These are phyloP conservation scores for Leptinotarsa tumamoca DNA, from an alignment of 2,888 invertebrate species.

Conservation along the genomic window DNA sequence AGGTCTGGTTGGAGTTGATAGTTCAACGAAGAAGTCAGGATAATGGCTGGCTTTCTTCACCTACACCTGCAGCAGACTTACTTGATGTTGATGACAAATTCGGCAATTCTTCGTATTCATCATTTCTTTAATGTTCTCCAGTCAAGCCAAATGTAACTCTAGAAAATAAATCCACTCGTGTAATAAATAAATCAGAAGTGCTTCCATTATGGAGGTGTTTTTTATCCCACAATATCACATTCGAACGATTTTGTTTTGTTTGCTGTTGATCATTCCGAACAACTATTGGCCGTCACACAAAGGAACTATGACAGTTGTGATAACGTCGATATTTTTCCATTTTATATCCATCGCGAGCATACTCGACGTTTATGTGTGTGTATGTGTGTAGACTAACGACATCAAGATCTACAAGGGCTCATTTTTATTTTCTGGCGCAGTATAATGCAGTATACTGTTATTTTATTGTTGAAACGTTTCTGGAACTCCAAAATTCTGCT, in stretches of 20 bases:
- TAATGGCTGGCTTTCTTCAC: too few species aligned
- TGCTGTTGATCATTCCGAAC: constrained; percentile 15
- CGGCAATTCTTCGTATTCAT: too few species aligned
- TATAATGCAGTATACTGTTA: neutral
- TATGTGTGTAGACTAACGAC: constrained; percentile 9
- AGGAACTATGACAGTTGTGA: constrained; percentile 18
- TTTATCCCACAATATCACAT: constrained; percentile 15
- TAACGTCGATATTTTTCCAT: constrained; percentile 14
- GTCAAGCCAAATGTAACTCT: too few species aligned
- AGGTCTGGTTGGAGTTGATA: too few species aligned
- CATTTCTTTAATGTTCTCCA: too few species aligned
- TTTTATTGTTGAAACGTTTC: too few species aligned
- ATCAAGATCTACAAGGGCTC: neutral
- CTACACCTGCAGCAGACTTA: too few species aligned
- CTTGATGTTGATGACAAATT: too few species aligned
- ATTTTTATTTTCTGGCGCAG: neutral
- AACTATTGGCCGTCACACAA: constrained; percentile 16
- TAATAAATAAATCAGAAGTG: constrained; percentile 8
- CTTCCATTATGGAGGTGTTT: constrained; percentile 9
- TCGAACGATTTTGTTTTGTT: constrained; percentile 15
- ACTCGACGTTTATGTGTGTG: constrained; percentile 7
- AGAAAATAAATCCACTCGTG: neutral
- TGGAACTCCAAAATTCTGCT: too few species aligned
- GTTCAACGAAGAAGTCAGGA: too few species aligned
- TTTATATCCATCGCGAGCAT: constrained; percentile 8